Conservation (phyloP, 2,888 invertebrate species). For the Athalia cordata region DNA sequence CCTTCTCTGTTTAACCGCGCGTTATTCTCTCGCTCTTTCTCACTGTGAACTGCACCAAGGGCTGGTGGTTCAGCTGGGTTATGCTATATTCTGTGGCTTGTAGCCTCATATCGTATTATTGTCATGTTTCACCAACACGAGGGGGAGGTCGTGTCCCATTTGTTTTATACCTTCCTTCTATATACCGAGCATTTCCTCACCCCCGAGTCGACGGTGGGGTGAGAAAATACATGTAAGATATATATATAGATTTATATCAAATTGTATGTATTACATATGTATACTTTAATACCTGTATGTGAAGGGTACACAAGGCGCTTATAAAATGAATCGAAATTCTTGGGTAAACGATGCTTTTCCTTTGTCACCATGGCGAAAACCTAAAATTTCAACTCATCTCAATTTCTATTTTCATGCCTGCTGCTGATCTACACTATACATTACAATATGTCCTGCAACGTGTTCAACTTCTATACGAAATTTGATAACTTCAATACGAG, state of each 20-base stretch:
- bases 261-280: neutral
- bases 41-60: conserved; percentile 51
- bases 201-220: conserved; percentile 1
- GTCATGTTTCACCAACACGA: conserved; percentile 65
- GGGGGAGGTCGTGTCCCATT: conserved; percentile 55
- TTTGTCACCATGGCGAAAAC: conserved; percentile 37
- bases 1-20: conserved; percentile 45
- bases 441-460: conserved; percentile 15
- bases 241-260: conserved; percentile 1
- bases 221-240: neutral
- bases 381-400: conserved; percentile 33
- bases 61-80: conserved; percentile 62
- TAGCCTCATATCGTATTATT: conserved; percentile 67
- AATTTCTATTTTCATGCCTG: conserved; percentile 25
- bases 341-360: conserved; percentile 31
- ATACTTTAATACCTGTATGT: too few relatives aligned
- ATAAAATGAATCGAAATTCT: conserved; percentile 26
- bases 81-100: conserved; percentile 67
- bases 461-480: conserved; percentile 19
- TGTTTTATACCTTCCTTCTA: conserved; percentile 55
- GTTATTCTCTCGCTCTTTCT: conserved; percentile 39
- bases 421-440: neutral
- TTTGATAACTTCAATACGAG: conserved; percentile 36
- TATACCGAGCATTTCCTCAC: conserved; percentile 51
- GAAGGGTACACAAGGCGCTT: neutral